phyloP scores from a whole-genome alignment of 2,797 vertebrate genomes.

The Cirrhinus molitorella region DNA sequence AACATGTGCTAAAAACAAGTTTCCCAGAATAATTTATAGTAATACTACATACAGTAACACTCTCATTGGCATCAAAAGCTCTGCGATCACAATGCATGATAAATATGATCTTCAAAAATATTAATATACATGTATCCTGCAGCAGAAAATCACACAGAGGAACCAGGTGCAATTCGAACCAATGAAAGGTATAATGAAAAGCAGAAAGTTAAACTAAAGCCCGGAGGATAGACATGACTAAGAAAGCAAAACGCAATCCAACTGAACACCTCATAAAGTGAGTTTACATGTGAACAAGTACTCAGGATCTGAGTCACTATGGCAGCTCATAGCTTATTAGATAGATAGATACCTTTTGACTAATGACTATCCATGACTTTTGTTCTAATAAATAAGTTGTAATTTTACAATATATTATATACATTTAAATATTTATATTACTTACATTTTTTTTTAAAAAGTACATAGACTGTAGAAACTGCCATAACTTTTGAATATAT shows the following conservation, averaged over 20 bases:
- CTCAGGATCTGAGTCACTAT: conserved; percentile 18
- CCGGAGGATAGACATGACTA: conserved; percentile 21
- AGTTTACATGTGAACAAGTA: conserved; percentile 26
- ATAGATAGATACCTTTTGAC: not conserved
- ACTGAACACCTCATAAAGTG: conserved; percentile 31
- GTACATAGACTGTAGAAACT: too few species aligned
- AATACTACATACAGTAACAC: conserved; percentile 34
- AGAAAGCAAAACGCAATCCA: not conserved
- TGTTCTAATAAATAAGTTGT: not conserved
- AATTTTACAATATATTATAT: not conserved
- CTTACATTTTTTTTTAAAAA: not conserved
- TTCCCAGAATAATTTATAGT: conserved; percentile 42
- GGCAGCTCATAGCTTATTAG: not conserved
- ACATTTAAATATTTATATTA: not conserved
- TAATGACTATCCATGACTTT: not conserved
- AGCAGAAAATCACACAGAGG: not conserved
- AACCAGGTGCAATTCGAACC: not conserved
- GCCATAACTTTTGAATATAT: not conserved
- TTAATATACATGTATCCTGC: not conserved
- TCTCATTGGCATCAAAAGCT: conserved; percentile 35
- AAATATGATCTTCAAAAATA: not conserved
- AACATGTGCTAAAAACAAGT: conserved; percentile 46
- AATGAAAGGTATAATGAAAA: conserved; percentile 9
- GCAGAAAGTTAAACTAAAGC: conserved; percentile 6
- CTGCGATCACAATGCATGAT: not conserved